Evolutionary conservation across 1,140 invertebrate species (phyloP), one percentile per base, ranked within the genome.

Genomic region (Coptotermes formosanus): DNA sequence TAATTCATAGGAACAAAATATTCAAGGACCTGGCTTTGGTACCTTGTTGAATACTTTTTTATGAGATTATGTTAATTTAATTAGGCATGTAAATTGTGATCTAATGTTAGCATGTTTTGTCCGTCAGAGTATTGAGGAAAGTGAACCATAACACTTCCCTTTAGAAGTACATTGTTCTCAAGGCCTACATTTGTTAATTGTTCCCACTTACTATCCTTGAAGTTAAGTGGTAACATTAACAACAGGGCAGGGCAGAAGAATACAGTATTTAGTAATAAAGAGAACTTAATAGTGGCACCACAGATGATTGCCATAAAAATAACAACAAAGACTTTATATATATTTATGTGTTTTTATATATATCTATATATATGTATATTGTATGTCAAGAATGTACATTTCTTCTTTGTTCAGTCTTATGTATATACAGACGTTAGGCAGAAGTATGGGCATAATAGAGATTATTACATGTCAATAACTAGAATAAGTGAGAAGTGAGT

Each of bases 241-340:
- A 75, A 19, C 30, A 75, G 0, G n/a, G n/a, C 14, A 75, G n/a
- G 64, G 8, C 64, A 30, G 64, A 75, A 75, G 64, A 75, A 75
- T 75, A 75, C 64, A 75, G 64, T 75, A 75, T 75, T 75, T 25
- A 75, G 64, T 75, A 25, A 75, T n/a, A 75, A 64, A 64, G 59
- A 64, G 64, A 75, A 75, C 25, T 75, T 75, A 75, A 75, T 75
- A 75, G 25, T 75, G 25, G 64, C n/a, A 55, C 19, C 21, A 1
- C 52, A 55, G 19, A 21, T 55, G 52, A 16, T 75, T 75, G 64
- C 64, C 64, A 75, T 25, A 75, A 30, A 75, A n/a, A n/a, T 25
- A 30, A 25, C 64, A 75, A 75, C 64, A 75, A 30, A 75, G n/a
- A 30, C 4, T 75, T 75, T 75, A 75, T 75, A 75, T 25, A 75